Evolutionary conservation across 1,140 invertebrate species (phyloP), one percentile per base, ranked within the genome.

Genomic region (Hylaeus anthracinus): DNA sequence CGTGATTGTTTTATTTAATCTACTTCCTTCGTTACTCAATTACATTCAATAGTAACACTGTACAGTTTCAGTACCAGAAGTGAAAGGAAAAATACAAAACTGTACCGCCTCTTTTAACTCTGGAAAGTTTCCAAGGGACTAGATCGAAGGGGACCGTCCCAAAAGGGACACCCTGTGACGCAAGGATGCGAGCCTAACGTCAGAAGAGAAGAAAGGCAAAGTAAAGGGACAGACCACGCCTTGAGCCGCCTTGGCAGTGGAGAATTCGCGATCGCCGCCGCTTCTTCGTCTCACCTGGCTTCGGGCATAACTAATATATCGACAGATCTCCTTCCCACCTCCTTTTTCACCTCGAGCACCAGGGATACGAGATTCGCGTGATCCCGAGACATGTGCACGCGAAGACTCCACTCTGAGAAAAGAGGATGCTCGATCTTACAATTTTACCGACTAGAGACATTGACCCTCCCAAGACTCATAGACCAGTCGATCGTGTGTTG

Each of bases 181-280:
- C 48, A 61, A 43, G 67, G 60, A 69, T 60, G 45, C 39, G 48
- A 73, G 66, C 51, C 55, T n/a, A 80, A 74, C 45, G 48, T 8
- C 72, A 48, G 39, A 64, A 53, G 70, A 81, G 67, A 81, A 77
- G 79, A 77, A 66, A 73, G 74, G 86, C 72, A 87, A 85, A 82
- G 87, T 76, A 86, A 88, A 88, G 83, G 86, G 86, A 87, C 77
- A 82, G 81, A 84, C 85, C 86, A 88, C 86, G 83, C 86, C 86
- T 88, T 78, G 73, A 72, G 56, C 82, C 85, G 79, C 82, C 85
- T 87, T 87, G 85, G 84, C 84, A 83, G 78, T 79, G 84, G 74
- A 83, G 85, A 76, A 78, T 77, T 83, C 77, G 83, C 82, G 73
- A 76, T 82, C 69, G 67, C 83, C 83, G 75, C 83, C 83, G 77